phyloP scores from a whole-genome alignment of 2,888 invertebrate species.

The Hipparchia sbordonii region DNA sequence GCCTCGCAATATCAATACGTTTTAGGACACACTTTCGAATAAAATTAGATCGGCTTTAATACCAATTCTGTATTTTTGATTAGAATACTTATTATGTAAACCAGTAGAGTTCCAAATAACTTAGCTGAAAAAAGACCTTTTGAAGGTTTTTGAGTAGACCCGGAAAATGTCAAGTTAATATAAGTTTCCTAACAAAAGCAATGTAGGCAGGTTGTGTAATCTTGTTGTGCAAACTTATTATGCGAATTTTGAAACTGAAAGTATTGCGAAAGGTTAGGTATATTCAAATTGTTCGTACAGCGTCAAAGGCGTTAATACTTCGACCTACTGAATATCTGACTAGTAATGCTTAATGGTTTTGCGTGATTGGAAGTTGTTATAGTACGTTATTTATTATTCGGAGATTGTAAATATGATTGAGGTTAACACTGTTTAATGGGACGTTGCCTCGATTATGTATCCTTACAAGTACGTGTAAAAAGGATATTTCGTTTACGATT shows the following conservation, averaged over 20 bases:
- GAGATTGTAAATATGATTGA: constrained; percentile 19
- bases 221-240: constrained; percentile 48
- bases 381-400: constrained; percentile 15
- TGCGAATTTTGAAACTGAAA: constrained; percentile 56
- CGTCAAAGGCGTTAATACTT: constrained; percentile 56
- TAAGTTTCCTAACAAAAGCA: constrained; percentile 27
- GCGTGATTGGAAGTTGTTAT: constrained; percentile 24
- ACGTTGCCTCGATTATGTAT: neutral
- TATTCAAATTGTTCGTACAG: constrained; percentile 41
- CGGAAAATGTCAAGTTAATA: constrained; percentile 19
- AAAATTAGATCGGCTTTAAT: neutral
- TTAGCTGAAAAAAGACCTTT: neutral
- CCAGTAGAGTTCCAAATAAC: neutral
- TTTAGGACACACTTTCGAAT: neutral
- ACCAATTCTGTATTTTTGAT: neutral
- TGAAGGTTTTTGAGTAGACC: constrained; percentile 11
- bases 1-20: neutral
- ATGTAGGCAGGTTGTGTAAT: constrained; percentile 25
- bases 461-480: constrained; percentile 1
- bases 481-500: neutral
- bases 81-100: neutral
- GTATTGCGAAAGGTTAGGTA: constrained; percentile 42
- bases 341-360: constrained; percentile 24
- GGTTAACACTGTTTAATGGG: constrained; percentile 17
- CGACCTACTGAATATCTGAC: constrained; percentile 49